These are phyloP conservation scores for Bubo bubo DNA, from an alignment of 2,113 vertebrate species.

Conservation along the genomic window DNA sequence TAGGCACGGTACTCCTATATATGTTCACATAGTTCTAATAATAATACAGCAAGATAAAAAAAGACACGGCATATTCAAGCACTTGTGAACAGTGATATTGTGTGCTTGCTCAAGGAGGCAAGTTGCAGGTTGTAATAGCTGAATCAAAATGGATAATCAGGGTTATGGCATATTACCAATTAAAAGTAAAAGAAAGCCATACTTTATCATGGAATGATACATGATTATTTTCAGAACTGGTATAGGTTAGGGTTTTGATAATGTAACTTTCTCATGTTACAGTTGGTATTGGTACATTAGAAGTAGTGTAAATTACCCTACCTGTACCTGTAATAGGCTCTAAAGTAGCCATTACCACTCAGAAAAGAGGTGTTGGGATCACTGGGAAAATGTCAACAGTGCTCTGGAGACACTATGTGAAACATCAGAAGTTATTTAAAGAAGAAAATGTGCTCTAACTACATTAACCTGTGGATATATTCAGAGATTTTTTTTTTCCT, in stretches of 20 bases:
- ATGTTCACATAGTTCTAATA: background rate
- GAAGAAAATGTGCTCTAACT: background rate
- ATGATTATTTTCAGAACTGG: background rate
- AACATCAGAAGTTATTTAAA: background rate
- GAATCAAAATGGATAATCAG: background rate
- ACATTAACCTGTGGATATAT: background rate
- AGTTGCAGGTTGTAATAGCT: background rate
- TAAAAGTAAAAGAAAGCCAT: background rate
- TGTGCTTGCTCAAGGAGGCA: background rate
- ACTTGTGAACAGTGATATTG: accelerated
- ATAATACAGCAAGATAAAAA: background rate
- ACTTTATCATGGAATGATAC: background rate
- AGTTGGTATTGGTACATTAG: background rate
- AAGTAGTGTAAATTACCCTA: background rate
- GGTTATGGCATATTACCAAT: background rate
- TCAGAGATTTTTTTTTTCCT: background rate
- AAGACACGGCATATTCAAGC: background rate
- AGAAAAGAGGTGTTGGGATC: background rate
- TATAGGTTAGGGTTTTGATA: background rate
- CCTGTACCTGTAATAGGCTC: background rate
- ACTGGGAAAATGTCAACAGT: background rate
- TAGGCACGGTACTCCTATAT: background rate
- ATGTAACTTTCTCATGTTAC: background rate
- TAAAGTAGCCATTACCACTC: background rate
- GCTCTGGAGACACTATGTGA: background rate